A percentile compares a stretch with the other conserved stretches of the same genome.
phyloP scores from a whole-genome alignment of 2,888 invertebrate species.

The Spodoptera littoralis region DNA sequence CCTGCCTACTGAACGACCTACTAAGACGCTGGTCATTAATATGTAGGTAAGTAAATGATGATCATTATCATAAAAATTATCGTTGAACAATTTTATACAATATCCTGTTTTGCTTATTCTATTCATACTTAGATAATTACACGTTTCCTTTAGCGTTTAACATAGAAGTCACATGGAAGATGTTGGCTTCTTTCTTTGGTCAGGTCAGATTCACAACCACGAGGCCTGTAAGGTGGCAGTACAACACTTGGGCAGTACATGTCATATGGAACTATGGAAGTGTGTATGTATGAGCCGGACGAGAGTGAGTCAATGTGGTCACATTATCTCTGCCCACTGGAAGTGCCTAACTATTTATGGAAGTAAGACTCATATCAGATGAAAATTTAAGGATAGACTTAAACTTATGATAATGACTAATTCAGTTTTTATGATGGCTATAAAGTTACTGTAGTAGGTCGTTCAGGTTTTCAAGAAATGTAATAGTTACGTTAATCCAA shows the following conservation, averaged over 20 bases:
- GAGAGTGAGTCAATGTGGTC: constrained; percentile 42
- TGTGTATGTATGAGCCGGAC: constrained; percentile 18
- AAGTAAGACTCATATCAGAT: constrained; percentile 27
- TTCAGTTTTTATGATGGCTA: too few relatives aligned
- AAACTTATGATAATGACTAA: background rate
- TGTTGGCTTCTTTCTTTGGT: too few relatives aligned
- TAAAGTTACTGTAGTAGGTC: too few relatives aligned
- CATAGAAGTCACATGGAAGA: too few relatives aligned
- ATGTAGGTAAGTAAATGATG: constrained; percentile 1
- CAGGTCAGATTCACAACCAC: too few relatives aligned
- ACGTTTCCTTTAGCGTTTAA: too few relatives aligned
- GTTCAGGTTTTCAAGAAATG: too few relatives aligned
- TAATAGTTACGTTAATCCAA: too few relatives aligned
- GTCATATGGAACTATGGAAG: constrained; percentile 5
- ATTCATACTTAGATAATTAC: too few relatives aligned
- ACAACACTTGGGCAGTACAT: constrained; percentile 5
- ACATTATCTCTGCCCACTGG: constrained; percentile 24
- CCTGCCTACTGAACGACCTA: constrained; percentile 7
- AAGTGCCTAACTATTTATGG: constrained; percentile 36
- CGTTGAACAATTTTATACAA: background rate
- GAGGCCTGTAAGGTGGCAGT: too few relatives aligned
- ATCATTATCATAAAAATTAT: constrained; percentile 1
- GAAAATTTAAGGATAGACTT: constrained; percentile 1
- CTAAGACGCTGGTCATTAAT: background rate
- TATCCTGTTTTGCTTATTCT: too few relatives aligned